Base-by-base conservation (phyloP, 2,113 vertebrate species). In the Ophthalmolycus amberensis region DNA sequence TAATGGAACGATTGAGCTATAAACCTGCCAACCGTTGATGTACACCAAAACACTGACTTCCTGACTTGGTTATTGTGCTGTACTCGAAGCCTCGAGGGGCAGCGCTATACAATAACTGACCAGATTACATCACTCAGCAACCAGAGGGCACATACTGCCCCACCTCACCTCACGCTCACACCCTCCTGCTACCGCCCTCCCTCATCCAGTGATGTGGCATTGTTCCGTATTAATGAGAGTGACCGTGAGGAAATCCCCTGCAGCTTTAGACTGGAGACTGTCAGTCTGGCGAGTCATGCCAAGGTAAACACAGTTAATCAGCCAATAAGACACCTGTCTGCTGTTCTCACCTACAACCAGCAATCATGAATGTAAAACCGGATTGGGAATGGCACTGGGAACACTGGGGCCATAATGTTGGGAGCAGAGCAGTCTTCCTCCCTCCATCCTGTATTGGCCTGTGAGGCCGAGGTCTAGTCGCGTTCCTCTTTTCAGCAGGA, bases 191-290 rank as follows among this genome's bases (percentile, higher is more conserved):
- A 40, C 66, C 52, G 65, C 67, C 70, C 40, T 59, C 72, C 80
- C 83, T 75, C 79, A 38, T 68, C 32, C 40, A 82, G 60, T 34
- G 44, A 71, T 65, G 77, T 81, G 75, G 82, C 84, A 94, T 94
- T 93, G 93, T 94, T 92, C 81, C 74, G 74, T 83, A 88, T 90
- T 82, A 82, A 92, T 91, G 91, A 92, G 54, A 64, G 72, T 77
- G n/a, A n/a, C n/a, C n/a, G n/a, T n/a, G 82, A 93, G 92, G 92
- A 94, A 94, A 92, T 92, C 90, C 93, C 90, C 82, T 15, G 50
- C 70, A 76, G 75, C 44, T 65, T 71, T 38, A 37, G 48, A 72
- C 85, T 80, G 88, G 91, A 92, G 92, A 75, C 91, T 75, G 86
- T 88, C 83, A 80, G 93, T 94, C 94, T 94, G 84, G 84, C 7